A percentile compares a stretch with the other conserved stretches of the same genome.
These are phyloP conservation scores for Dicycla oo DNA, from an alignment of 2,888 invertebrate genomes.

Conservation along the genomic window DNA sequence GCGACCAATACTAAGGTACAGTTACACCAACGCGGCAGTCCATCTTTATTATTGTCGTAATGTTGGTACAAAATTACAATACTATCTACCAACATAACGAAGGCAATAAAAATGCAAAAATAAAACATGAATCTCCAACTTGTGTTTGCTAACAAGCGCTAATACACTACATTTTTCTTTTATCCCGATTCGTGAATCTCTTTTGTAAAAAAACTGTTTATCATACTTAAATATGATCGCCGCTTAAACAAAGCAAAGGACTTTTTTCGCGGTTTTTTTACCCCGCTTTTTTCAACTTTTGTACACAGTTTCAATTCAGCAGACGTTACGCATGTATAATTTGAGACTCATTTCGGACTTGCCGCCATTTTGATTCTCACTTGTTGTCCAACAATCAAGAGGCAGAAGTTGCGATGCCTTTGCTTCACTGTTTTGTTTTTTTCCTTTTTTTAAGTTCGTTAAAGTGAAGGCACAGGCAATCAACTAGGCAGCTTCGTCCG, in stretches of 20 bases:
- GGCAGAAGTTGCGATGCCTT: constrained; percentile 66
- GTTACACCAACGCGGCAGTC: too few relatives aligned
- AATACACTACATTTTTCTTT: constrained; percentile 55
- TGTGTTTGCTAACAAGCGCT: constrained; percentile 42
- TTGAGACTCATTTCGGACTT: constrained; percentile 69
- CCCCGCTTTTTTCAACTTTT: constrained; percentile 51
- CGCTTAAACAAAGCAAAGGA: constrained; percentile 60
- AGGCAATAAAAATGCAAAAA: constrained; percentile 54
- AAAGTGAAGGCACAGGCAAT: constrained; percentile 70
- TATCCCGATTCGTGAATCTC: constrained; percentile 40
- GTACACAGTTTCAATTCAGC: constrained; percentile 67
- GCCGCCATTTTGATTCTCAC: constrained; percentile 62
- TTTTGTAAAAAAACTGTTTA: constrained; percentile 59
- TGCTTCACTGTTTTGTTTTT: constrained; percentile 68
- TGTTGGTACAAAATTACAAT: constrained; percentile 35
- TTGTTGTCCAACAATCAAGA: constrained; percentile 70
- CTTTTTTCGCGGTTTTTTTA: constrained; percentile 36
- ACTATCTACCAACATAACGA: constrained; percentile 36
- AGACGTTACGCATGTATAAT: constrained; percentile 80
- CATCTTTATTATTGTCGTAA: constrained; percentile 2
- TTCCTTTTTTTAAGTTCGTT: constrained; percentile 74
- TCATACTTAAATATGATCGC: constrained; percentile 63
- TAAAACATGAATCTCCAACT: constrained; percentile 44
- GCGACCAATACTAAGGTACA: too few relatives aligned
- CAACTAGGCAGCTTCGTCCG: constrained; percentile 67